These are phyloP conservation scores for Idaea biselata DNA, from an alignment of 2,888 invertebrate species.

Conservation along the genomic window DNA sequence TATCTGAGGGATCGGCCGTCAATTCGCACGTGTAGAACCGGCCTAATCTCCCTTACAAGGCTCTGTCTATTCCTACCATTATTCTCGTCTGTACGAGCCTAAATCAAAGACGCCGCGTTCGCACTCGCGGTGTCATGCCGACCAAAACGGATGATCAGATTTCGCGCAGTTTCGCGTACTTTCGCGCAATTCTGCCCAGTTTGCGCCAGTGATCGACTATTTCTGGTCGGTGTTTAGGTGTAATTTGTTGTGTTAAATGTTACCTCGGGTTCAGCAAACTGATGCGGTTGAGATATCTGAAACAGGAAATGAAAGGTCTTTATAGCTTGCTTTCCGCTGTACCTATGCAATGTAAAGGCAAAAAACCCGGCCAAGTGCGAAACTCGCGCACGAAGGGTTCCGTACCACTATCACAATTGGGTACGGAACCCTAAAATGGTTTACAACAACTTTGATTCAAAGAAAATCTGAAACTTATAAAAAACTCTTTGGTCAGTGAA, in stretches of 20 bases:
- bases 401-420: no score
- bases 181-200: not conserved
- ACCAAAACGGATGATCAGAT: constrained; percentile 69
- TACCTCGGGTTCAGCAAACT: constrained; percentile 15
- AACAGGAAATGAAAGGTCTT: not conserved
- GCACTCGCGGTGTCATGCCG: constrained; percentile 55
- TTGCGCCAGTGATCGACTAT: constrained; percentile 23
- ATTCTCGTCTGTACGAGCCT: constrained; percentile 49
- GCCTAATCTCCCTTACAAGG: constrained; percentile 39
- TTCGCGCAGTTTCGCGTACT: constrained; percentile 31
- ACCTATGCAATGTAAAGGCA: not conserved
- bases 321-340: not conserved
- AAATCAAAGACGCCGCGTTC: constrained; percentile 68
- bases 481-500: no score
- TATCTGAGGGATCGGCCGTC: constrained; percentile 8
- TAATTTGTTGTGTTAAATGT: constrained; percentile 16
- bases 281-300: not conserved
- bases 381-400: no score
- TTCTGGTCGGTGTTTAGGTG: constrained; percentile 20
- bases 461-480: no score
- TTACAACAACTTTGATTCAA: no score
- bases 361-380: no score
- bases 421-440: no score
- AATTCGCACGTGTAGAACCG: constrained; percentile 20
- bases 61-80: constrained; percentile 49